A percentile compares a stretch with the other conserved stretches of the same genome.
phyloP scores from a whole-genome alignment of 2,888 invertebrate genomes.

The Eupithecia tripunctaria region DNA sequence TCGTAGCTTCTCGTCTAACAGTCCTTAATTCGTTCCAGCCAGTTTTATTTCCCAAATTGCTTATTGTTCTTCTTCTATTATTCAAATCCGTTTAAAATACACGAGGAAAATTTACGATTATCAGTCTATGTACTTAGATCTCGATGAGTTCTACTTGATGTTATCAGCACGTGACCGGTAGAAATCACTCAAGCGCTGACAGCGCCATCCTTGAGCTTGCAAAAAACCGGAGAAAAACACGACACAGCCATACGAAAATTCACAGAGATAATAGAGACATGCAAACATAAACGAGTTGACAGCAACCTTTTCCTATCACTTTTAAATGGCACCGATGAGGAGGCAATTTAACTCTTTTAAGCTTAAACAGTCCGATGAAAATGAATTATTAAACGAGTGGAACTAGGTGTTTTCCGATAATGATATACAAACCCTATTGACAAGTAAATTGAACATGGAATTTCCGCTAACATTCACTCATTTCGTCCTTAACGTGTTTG shows the following conservation, averaged over 20 bases:
- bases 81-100: conserved; percentile 5
- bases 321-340: background rate
- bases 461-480: conserved; percentile 71
- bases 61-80: background rate
- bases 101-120: conserved; percentile 6
- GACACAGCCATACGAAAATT: background rate
- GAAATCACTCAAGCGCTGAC: conserved; percentile 48
- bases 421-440: conserved; percentile 59
- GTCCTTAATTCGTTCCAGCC: background rate
- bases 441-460: conserved; percentile 67
- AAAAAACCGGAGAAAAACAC: conserved; percentile 40
- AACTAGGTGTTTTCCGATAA: background rate
- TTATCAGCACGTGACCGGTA: conserved; percentile 48
- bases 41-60: background rate
- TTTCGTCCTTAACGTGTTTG: conserved; percentile 63
- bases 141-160: conserved; percentile 22
- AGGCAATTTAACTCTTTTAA: background rate
- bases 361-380: background rate
- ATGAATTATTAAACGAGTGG: background rate
- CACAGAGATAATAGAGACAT: conserved; percentile 1
- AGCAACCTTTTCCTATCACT: background rate
- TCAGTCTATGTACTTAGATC: conserved; percentile 9
- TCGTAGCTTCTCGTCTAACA: background rate
- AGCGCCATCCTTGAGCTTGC: conserved; percentile 41
- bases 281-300: background rate